Conservation (phyloP, 2,888 invertebrate genomes). For the Microctonus hyperodae region DNA sequence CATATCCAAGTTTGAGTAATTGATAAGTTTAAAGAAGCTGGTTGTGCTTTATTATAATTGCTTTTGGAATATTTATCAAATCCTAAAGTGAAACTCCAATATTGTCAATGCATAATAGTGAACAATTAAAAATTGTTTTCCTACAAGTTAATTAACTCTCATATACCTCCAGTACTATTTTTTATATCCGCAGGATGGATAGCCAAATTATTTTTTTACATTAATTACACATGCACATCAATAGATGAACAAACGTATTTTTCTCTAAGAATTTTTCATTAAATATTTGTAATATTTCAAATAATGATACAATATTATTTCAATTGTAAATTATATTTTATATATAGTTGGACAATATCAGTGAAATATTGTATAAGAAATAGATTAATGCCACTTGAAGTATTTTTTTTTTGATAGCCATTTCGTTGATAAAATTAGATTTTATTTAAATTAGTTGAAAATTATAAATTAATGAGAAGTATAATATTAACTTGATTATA, state of each 20-base stretch:
- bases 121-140: neutral
- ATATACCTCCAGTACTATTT: neutral
- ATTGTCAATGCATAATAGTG: too few species aligned
- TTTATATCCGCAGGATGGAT: constrained; percentile 14
- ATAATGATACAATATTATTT: too few species aligned
- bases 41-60: constrained; percentile 9
- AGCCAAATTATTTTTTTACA: neutral
- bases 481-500: neutral
- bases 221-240: neutral
- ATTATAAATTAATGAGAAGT: neutral
- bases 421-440: neutral
- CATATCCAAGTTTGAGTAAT: constrained; percentile 11
- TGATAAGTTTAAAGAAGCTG: neutral
- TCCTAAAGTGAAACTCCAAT: too few species aligned
- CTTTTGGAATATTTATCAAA: neutral
- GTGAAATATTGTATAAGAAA: neutral
- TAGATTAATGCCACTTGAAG: neutral
- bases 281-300: neutral
- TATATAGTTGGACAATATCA: neutral
- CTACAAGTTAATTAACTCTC: neutral
- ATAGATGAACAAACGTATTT: neutral
- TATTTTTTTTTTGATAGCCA: neutral
- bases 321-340: too few species aligned
- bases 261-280: neutral
- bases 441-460: neutral